phyloP scores from a whole-genome alignment of 2,113 vertebrate genomes.

The Rhinopithecus roxellana region DNA sequence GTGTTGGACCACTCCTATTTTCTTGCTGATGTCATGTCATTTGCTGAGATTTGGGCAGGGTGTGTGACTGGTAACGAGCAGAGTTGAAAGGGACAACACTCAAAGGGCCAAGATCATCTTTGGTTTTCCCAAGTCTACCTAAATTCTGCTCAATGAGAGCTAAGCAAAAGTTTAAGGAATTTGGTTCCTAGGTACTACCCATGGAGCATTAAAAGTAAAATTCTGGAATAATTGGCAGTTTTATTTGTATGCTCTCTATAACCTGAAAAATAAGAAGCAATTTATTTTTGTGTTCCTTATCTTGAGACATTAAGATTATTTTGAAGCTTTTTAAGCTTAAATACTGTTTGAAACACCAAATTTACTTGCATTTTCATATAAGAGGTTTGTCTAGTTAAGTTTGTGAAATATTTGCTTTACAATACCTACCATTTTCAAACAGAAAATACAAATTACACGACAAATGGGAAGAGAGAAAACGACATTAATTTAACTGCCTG shows the following conservation, averaged over 20 bases:
- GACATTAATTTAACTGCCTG: neutral
- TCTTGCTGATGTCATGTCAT: neutral
- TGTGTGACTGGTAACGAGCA: neutral
- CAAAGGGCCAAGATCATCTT: neutral
- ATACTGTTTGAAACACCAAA: neutral
- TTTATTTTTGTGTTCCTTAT: neutral
- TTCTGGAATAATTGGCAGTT: neutral
- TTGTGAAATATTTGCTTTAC: slow-evolving; percentile 15
- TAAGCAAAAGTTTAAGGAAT: neutral
- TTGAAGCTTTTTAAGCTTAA: neutral
- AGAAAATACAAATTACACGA: slow-evolving; percentile 14
- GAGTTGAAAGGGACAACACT: neutral
- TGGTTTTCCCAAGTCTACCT: neutral
- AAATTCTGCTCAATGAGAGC: neutral
- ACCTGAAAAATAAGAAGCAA: neutral
- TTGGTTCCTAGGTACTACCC: neutral
- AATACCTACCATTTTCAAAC: slow-evolving; percentile 9
- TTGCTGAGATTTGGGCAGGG: neutral
- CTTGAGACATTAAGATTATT: neutral
- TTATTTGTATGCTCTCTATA: slow-evolving; percentile 6
- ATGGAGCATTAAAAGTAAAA: neutral
- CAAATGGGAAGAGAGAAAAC: neutral
- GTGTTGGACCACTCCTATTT: neutral
- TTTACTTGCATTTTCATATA: neutral
- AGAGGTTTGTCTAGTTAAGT: neutral